Base-by-base conservation (phyloP, 2,888 invertebrate genomes). In the Alentia gelatinosa region DNA sequence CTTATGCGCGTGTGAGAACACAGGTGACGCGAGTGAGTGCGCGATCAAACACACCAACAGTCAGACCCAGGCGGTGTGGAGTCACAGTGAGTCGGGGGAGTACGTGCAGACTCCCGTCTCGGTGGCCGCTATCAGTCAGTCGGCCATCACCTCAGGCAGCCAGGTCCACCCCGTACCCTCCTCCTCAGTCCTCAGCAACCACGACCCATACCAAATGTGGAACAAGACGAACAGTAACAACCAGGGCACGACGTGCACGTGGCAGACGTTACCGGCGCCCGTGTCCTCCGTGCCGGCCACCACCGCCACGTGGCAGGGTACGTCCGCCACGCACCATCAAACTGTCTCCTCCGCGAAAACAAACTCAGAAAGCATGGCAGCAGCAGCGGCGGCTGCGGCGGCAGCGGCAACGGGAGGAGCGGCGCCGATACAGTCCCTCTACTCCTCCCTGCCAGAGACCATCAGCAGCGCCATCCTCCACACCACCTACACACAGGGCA, bases 151-250 rank as follows among this genome's bases (percentile, higher is more conserved):
- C 19, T 15, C 42, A 12, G 47, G 12, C 47, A 47, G 47, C 30
- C 86, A 86, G 86, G 86, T 42, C 33, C 86, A 86, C 47, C n/a
- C 30, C 30, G 47, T 33, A 23, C 86, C 86, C 4, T 26, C 86
- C 26, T 47, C 86, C 42, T 9, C 86, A 9, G 47, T 86, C 9
- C 86, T 86, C 26, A 86, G 15, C 30, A 23, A 42, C 47, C 86
- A 86, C 9, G 86, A 86, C 47, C 86, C 86, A 19, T 86, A 86
- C 50, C 86, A 86, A 47, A 47, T 86, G 50, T 86, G 86, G 86
- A 86, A 86, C 47, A 86, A 86, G 50, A 33, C 42, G 9, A 19
- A 75, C 15, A 83, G 39, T n/a, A 39, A 39, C 19, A 39, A 26
- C 19, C 50, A 47, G 50, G 86, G 47, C 47, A 86, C 86, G 30